A percentile compares a stretch with the other conserved stretches of the same genome.
These are phyloP conservation scores for Ornithoptera alexandrae DNA, from an alignment of 2,888 invertebrate genomes.

Conservation along the genomic window DNA sequence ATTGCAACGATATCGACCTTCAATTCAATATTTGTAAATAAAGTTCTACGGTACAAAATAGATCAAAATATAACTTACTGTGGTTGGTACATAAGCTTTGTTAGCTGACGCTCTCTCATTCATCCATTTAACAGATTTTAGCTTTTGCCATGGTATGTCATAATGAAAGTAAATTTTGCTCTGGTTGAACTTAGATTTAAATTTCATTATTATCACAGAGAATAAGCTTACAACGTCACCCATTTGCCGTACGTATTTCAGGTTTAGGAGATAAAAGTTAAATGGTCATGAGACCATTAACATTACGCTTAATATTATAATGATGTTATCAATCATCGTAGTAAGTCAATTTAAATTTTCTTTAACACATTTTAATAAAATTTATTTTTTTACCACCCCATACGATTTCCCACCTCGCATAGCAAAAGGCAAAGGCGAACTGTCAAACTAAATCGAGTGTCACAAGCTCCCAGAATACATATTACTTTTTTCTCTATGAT, in stretches of 20 bases:
- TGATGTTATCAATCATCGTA: constrained; percentile 59
- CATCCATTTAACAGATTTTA: constrained; percentile 85
- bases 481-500: background rate
- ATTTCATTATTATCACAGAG: constrained; percentile 77
- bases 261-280: constrained; percentile 48
- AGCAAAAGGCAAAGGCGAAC: constrained; percentile 26
- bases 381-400: constrained; percentile 31
- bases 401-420: constrained; percentile 44
- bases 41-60: constrained; percentile 16
- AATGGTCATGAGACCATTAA: constrained; percentile 68
- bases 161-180: constrained; percentile 71
- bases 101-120: constrained; percentile 86
- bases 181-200: constrained; percentile 76
- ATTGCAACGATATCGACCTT: background rate
- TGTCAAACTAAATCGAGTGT: constrained; percentile 9
- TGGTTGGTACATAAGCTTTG: constrained; percentile 92
- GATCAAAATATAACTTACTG: constrained; percentile 55
- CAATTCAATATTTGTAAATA: constrained; percentile 8
- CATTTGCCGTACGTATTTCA: constrained; percentile 54
- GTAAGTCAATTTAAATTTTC: constrained; percentile 63
- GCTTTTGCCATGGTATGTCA: constrained; percentile 70
- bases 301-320: constrained; percentile 50
- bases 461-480: background rate
- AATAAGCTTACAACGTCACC: constrained; percentile 76
- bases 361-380: constrained; percentile 36